Evolutionary conservation across 2,797 vertebrate genomes (phyloP).

Genomic region (Sciaenops ocellatus): DNA sequence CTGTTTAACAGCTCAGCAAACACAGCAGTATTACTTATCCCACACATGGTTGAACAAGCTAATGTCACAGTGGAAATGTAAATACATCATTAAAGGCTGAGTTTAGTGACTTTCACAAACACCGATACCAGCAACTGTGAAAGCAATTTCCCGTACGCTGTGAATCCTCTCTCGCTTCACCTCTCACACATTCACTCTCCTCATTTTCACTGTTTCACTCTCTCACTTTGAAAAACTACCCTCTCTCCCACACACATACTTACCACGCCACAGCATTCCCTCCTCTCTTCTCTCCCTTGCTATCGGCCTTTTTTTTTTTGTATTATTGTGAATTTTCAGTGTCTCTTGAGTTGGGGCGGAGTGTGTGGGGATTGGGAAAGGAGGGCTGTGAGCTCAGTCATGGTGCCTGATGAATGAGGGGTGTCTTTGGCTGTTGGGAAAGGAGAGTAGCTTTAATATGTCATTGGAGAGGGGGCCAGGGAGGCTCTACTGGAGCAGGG

Average conservation of each 20-base stretch:
- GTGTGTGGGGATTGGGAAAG: constrained; percentile 22
- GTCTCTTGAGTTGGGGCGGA: constrained; percentile 37
- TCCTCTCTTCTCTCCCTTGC: not conserved
- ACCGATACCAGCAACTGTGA: constrained; percentile 56
- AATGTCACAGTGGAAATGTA: constrained; percentile 77
- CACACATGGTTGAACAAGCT: constrained; percentile 76
- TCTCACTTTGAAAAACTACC: constrained; percentile 59
- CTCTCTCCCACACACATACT: constrained; percentile 20
- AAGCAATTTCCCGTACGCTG: constrained; percentile 65
- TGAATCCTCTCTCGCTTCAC: constrained; percentile 59
- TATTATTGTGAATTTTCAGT: constrained; percentile 55
- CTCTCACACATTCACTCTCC: constrained; percentile 41
- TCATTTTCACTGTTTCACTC: constrained; percentile 49
- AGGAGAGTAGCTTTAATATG: constrained; percentile 79
- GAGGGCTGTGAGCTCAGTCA: constrained; percentile 60
- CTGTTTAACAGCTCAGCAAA: constrained; percentile 78
- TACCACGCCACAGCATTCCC: constrained; percentile 4
- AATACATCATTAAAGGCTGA: constrained; percentile 75
- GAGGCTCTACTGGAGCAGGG: constrained; percentile 65
- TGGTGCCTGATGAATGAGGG: constrained; percentile 79
- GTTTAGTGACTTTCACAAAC: constrained; percentile 76
- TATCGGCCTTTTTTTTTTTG: constrained; percentile 2
- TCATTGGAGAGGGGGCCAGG: constrained; percentile 72
- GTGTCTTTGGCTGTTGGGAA: constrained; percentile 75
- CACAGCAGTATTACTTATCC: constrained; percentile 67